Base-by-base conservation (phyloP, 1,140 invertebrate species). In the Latrodectus geometricus region DNA sequence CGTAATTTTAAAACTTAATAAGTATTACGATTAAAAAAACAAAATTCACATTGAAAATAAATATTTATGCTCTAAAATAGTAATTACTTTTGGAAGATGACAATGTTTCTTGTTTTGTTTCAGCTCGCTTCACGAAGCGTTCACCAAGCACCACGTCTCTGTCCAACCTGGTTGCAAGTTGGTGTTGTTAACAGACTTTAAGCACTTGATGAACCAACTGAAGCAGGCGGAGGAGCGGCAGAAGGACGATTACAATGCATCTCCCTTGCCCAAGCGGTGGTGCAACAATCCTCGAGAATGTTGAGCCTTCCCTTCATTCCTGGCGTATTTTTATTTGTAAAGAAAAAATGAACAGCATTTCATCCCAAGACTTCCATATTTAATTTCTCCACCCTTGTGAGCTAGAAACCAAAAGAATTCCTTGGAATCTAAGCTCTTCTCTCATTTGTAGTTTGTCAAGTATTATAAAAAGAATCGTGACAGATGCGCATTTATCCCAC, bases 151-250 rank as follows among this genome's bases (percentile, higher is more conserved):
- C 79, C 74, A 80, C 21, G 15, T 79, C 17, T 15, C 61, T 17
- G 49, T 83, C 52, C 11, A 66, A 54, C 74, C 80, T 21, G 80
- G 79, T 74, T 69, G 78, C 74, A 83, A 83, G 48, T 91, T 96
- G 84, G 95, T 96, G 68, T 94, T 95, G 91, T 94, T 96, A 81
- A 93, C 94, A 85, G 95, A 94, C 91, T 94, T 96, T 77, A 95
- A 96, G 92, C 94, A 94, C 88, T 96, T 94, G 90, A 95, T 96
- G 95, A 95, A 94, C n/a, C 96, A 96, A 90, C 92, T 96, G 90
- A 95, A 95, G 90, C 96, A 96, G 93, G 93, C 95, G 90, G 9
- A 61, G 14, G 78, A 82, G n/a, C n/a, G 65, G 21, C 78, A 87
- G 23, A 87, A 82, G 0, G 78, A 74, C 68, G 65, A 83, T 68